Percentiles rank a stretch among this genome's conserved stretches.
phyloP scores from a whole-genome alignment of 2,888 invertebrate genomes.

The Drosophila monieri region DNA sequence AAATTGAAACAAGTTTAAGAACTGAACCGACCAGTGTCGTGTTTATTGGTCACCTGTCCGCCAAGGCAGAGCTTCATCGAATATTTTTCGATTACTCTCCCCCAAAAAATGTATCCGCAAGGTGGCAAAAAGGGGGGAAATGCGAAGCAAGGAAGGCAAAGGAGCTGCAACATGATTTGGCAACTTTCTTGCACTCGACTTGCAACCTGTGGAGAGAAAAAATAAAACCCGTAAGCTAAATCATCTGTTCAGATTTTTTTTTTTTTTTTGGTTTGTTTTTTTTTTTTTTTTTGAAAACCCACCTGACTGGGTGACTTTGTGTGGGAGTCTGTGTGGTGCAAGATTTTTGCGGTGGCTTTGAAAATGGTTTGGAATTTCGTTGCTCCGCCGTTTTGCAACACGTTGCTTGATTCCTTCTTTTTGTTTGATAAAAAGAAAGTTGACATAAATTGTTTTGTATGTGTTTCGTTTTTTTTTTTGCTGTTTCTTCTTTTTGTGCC shows the following conservation, averaged over 20 bases:
- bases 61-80: slow-evolving; percentile 55
- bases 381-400: slow-evolving; percentile 34
- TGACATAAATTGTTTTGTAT: slow-evolving; percentile 73
- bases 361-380: slow-evolving; percentile 69
- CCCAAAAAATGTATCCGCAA: slow-evolving; percentile 31
- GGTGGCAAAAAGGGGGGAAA: background rate
- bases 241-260: slow-evolving; percentile 61
- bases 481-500: slow-evolving; percentile 22
- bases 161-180: slow-evolving; percentile 70
- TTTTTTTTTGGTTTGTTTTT: background rate
- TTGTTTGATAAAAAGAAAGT: slow-evolving; percentile 78
- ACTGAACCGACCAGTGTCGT: slow-evolving; percentile 61
- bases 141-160: slow-evolving; percentile 15
- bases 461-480: slow-evolving; percentile 9
- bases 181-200: slow-evolving; percentile 63
- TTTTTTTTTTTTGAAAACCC: slow-evolving; percentile 42
- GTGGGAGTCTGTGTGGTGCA: slow-evolving; percentile 65
- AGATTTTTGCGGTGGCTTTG: slow-evolving; percentile 74
- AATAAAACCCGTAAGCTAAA: slow-evolving; percentile 69
- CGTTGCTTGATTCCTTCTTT: slow-evolving; percentile 62
- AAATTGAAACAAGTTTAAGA: slow-evolving; percentile 74
- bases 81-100: slow-evolving; percentile 56
- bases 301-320: slow-evolving; percentile 71
- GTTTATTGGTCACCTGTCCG: slow-evolving; percentile 72
- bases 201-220: slow-evolving; percentile 40